Evolutionary conservation across 2,797 vertebrate species (phyloP).

Genomic region (Danionella dracula): DNA sequence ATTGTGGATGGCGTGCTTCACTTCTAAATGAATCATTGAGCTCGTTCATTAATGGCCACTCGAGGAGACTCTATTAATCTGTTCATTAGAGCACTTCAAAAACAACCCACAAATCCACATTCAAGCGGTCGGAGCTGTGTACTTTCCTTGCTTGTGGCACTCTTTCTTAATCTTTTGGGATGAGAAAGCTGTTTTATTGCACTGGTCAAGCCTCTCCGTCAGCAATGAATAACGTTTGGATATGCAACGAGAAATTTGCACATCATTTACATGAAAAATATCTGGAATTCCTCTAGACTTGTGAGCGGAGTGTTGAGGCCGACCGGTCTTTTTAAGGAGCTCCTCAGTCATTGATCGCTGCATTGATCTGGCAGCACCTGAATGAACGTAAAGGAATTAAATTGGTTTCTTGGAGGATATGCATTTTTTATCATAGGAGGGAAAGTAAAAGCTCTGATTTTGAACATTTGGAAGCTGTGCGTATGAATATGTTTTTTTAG

Average conservation of each 20-base stretch:
- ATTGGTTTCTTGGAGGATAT: constrained; percentile 74
- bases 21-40: constrained; percentile 47
- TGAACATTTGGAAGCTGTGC: constrained; percentile 51
- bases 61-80: constrained; percentile 78
- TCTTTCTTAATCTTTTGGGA: constrained; percentile 62
- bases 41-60: constrained; percentile 72
- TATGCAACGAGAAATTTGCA: constrained; percentile 62
- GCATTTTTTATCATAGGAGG: constrained; percentile 66
- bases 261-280: constrained; percentile 61
- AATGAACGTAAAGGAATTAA: constrained; percentile 73
- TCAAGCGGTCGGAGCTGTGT: constrained; percentile 77
- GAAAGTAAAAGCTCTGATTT: constrained; percentile 53
- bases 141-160: constrained; percentile 71
- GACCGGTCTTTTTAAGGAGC: constrained; percentile 51
- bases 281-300: background rate
- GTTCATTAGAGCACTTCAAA: constrained; percentile 79
- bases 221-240: constrained; percentile 71
- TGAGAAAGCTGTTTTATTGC: constrained; percentile 57
- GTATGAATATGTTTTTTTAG: constrained; percentile 15
- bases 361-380: constrained; percentile 69
- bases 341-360: constrained; percentile 68
- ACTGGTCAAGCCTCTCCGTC: constrained; percentile 60
- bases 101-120: constrained; percentile 65
- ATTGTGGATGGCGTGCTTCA: constrained; percentile 55
- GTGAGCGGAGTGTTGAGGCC: background rate